Conservation (phyloP, 2,888 invertebrate species). For the Apamea epomidion region DNA sequence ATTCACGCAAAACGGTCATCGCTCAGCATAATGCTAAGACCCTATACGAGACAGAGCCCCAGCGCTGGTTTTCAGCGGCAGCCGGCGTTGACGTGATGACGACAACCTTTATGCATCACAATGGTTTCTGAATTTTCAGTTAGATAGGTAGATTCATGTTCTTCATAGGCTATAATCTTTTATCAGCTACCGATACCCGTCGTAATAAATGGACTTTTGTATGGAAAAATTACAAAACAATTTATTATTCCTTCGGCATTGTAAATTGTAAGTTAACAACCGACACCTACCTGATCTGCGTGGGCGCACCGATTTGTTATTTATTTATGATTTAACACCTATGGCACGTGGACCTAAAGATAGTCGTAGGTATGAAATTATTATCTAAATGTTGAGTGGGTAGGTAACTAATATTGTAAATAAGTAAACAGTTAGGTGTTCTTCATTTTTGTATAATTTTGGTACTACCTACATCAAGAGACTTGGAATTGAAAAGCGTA, state of each 20-base stretch:
- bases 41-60: no score
- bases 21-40: no score
- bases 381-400: constrained; percentile 14
- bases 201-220: constrained; percentile 27
- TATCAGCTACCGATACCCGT: constrained; percentile 20
- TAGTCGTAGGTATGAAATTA: constrained; percentile 2
- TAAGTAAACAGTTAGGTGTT: not conserved
- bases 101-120: not conserved
- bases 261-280: constrained; percentile 50
- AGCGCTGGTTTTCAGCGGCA: no score
- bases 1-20: no score
- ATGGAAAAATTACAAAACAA: constrained; percentile 47
- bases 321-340: constrained; percentile 52
- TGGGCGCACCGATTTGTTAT: constrained; percentile 59
- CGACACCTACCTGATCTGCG: constrained; percentile 45
- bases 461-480: not conserved
- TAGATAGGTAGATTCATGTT: not conserved
- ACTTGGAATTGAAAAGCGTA: not conserved
- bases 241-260: constrained; percentile 49
- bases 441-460: not conserved
- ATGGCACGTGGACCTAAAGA: constrained; percentile 32
- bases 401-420: not conserved
- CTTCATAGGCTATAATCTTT: not conserved
- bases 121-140: constrained; percentile 4
- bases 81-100: no score